Conservation (phyloP, 2,113 vertebrate species). For the Hyperopisus bebe region DNA sequence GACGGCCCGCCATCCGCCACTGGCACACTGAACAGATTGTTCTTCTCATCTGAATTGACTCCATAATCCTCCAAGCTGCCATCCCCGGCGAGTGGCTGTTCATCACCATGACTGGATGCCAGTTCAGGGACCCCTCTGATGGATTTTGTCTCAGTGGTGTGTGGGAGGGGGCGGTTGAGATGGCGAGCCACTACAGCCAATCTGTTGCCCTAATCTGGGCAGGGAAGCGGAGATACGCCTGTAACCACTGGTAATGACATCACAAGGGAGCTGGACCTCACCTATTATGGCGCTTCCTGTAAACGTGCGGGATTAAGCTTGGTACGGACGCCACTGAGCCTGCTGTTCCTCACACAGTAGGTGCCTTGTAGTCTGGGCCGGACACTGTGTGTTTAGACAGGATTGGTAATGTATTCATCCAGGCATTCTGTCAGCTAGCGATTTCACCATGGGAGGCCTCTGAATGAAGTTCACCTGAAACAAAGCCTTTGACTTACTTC, state of each 20-base stretch:
- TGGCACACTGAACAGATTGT: neutral
- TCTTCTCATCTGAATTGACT: constrained; percentile 4
- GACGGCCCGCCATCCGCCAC: neutral
- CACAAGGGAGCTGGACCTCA: neutral
- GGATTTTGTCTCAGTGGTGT: neutral
- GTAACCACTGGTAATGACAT: neutral
- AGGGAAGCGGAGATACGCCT: neutral
- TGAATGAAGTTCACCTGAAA: neutral
- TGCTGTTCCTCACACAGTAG: neutral
- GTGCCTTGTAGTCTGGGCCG: neutral
- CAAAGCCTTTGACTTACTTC: neutral
- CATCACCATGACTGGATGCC: neutral
- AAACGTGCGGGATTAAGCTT: neutral
- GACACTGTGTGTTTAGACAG: neutral
- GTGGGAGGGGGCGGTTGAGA: neutral
- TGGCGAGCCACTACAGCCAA: neutral
- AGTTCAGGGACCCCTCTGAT: neutral
- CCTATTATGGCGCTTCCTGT: neutral
- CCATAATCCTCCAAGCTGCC: constrained; percentile 7
- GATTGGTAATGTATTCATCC: neutral
- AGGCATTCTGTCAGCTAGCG: neutral
- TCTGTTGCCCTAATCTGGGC: neutral
- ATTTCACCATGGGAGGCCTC: neutral
- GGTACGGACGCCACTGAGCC: neutral
- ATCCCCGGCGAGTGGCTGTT: neutral